A percentile compares a stretch with the other conserved stretches of the same genome.
Conservation (phyloP, 2,113 vertebrate species). For the Ailurus styani region DNA sequence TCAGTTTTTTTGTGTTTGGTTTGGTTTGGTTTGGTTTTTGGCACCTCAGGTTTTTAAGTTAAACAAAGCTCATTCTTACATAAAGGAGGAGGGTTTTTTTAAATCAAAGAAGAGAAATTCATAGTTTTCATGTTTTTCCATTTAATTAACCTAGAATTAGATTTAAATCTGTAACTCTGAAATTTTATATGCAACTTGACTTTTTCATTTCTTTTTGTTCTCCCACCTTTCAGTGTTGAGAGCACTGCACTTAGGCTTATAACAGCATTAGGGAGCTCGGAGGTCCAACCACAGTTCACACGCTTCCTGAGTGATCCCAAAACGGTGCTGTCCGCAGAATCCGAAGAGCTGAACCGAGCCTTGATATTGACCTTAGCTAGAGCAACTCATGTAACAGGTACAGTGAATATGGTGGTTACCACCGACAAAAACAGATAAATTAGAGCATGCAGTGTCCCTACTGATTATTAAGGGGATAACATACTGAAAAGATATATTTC, state of each 20-base stretch:
- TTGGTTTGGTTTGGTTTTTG: not conserved
- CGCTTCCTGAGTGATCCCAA: slow-evolving; percentile 98
- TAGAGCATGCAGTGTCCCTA: not conserved
- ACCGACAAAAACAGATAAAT: fast-evolving
- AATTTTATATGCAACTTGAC: not conserved
- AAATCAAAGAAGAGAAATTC: not conserved
- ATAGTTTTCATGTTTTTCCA: not conserved
- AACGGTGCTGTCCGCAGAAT: slow-evolving; percentile 95
- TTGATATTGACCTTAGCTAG: slow-evolving; percentile 96
- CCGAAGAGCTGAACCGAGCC: slow-evolving; percentile 96
- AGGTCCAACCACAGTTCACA: slow-evolving; percentile 97
- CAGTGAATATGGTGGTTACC: fast-evolving
- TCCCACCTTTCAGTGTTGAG: slow-evolving; percentile 87
- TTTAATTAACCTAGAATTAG: not conserved
- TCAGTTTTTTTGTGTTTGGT: not conserved
- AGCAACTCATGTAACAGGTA: slow-evolving; percentile 98
- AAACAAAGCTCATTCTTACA: not conserved
- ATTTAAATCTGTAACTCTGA: not conserved
- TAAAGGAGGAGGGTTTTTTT: not conserved
- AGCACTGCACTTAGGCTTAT: slow-evolving; percentile 96
- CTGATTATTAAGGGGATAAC: too few species aligned
- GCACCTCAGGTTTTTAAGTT: not conserved
- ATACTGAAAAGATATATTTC: not conserved
- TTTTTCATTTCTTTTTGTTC: slow-evolving; percentile 27
- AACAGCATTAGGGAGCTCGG: slow-evolving; percentile 95